phyloP scores from a whole-genome alignment of 1,140 invertebrate species.

The Leucophenga varia region DNA sequence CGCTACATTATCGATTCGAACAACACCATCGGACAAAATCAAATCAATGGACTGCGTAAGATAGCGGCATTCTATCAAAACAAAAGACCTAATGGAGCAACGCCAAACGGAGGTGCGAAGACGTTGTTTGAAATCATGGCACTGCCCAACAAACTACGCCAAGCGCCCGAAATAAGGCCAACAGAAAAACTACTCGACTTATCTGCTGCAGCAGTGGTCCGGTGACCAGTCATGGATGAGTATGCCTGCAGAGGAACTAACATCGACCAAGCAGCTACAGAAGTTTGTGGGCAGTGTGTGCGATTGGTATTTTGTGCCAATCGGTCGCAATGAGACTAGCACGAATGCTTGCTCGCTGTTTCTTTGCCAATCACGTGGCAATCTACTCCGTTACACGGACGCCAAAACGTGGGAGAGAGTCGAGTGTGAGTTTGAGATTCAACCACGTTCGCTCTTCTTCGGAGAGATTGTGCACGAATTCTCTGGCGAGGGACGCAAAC shows the following conservation, averaged over 20 bases:
- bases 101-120: conserved; percentile 69
- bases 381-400: conserved; percentile 61
- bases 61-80: conserved; percentile 76
- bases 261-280: conserved; percentile 31
- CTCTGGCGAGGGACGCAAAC: conserved; percentile 62
- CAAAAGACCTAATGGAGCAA: conserved; percentile 65
- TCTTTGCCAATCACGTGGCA: conserved; percentile 60
- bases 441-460: conserved; percentile 71
- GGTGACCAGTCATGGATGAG: conserved; percentile 44
- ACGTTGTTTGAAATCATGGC: conserved; percentile 75
- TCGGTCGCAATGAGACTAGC: conserved; percentile 58
- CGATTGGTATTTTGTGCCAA: conserved; percentile 70
- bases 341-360: conserved; percentile 59
- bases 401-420: conserved; percentile 56
- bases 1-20: conserved; percentile 81
- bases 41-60: conserved; percentile 76
- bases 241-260: conserved; percentile 37
- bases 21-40: conserved; percentile 69
- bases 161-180: conserved; percentile 44
- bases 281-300: conserved; percentile 59
- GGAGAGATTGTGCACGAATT: conserved; percentile 77
- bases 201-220: conserved; percentile 41
- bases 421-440: conserved; percentile 63
- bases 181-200: conserved; percentile 49
- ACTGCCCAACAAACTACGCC: conserved; percentile 59